Evolutionary conservation across 2,797 vertebrate genomes (phyloP).

Genomic region (Sebastes melanostomus): DNA sequence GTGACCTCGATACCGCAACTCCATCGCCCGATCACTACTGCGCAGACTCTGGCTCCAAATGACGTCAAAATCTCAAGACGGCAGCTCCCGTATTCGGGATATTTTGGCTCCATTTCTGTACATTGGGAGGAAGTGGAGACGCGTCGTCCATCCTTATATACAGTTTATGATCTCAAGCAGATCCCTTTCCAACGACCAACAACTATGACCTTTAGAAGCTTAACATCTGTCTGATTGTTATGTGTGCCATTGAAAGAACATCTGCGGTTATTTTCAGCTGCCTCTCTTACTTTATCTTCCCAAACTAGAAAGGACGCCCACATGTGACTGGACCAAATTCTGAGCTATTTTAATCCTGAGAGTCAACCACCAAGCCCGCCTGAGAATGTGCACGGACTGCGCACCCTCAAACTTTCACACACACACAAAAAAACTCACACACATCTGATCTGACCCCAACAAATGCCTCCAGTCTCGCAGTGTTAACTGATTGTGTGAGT

Average conservation of each 20-base stretch:
- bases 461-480: background rate
- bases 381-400: constrained; percentile 26
- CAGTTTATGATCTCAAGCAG: background rate
- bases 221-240: background rate
- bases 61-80: too few species aligned
- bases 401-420: constrained; percentile 1
- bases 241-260: constrained; percentile 9
- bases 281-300: constrained; percentile 34
- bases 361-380: background rate
- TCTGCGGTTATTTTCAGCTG: constrained; percentile 33
- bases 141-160: too few species aligned
- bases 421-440: background rate
- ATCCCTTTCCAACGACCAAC: background rate
- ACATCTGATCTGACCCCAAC: constrained; percentile 7
- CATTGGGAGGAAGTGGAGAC: too few species aligned
- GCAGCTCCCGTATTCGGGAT: too few species aligned
- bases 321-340: constrained; percentile 45
- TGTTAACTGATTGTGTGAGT: background rate
- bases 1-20: too few species aligned
- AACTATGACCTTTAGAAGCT: background rate
- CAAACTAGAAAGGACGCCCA: constrained; percentile 8
- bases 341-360: constrained; percentile 60
- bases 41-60: too few species aligned
- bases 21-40: too few species aligned
- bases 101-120: too few species aligned